Evolutionary conservation across 2,888 invertebrate species (phyloP).

Genomic region (Clepsis dumicolana): DNA sequence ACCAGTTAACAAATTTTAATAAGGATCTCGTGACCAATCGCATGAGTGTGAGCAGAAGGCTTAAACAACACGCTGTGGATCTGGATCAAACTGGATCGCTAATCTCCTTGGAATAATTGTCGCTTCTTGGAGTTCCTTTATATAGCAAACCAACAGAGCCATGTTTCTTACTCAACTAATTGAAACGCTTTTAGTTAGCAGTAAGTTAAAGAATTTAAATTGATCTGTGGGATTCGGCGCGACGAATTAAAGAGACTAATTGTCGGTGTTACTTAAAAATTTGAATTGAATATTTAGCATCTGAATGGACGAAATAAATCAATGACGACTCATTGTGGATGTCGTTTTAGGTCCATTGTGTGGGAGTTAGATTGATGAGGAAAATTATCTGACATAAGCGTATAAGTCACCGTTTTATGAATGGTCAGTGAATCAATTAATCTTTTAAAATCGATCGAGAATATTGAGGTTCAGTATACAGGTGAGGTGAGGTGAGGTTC

Average conservation of each 20-base stretch:
- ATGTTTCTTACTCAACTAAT: no score
- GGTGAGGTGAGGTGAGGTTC: no score
- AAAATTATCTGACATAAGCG: neutral
- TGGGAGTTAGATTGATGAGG: constrained; percentile 14
- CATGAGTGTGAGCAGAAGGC: neutral
- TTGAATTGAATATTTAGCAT: constrained; percentile 43
- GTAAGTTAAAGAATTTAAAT: constrained; percentile 13
- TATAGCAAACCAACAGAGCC: no score
- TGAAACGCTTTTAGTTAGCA: constrained; percentile 2
- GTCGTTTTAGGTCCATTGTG: constrained; percentile 21
- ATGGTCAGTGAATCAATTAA: neutral
- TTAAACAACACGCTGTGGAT: neutral
- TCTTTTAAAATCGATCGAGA: neutral
- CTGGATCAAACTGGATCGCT: no score
- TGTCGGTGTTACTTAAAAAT: constrained; percentile 7
- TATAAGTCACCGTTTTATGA: neutral
- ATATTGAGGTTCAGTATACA: neutral
- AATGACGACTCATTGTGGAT: constrained; percentile 43
- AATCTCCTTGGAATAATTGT: constrained; percentile 52
- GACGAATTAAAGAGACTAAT: constrained; percentile 14
- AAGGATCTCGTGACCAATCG: constrained; percentile 27
- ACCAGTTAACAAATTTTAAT: neutral
- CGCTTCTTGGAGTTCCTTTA: constrained; percentile 48
- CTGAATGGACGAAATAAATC: constrained; percentile 49
- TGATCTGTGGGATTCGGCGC: constrained; percentile 2